Percentiles rank a stretch among this genome's conserved stretches.
Evolutionary conservation across 2,888 invertebrate species (phyloP).

Genomic region (Criorhina ranunculi): DNA sequence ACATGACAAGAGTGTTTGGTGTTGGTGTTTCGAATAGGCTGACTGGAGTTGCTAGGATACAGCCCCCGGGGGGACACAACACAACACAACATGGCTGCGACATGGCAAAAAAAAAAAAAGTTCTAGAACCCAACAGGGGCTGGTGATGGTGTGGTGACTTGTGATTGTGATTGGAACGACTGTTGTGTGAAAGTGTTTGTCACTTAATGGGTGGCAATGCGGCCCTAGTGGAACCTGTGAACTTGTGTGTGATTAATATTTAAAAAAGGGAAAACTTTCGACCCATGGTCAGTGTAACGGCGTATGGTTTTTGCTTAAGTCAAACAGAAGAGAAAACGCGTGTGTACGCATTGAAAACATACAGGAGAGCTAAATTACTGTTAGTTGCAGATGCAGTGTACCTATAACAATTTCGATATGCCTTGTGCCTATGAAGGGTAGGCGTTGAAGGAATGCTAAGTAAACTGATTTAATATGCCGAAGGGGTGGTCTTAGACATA

Average conservation of each 20-base stretch:
- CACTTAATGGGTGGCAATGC: slow-evolving; percentile 27
- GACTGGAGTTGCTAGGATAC: slow-evolving; percentile 60
- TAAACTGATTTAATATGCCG: not conserved
- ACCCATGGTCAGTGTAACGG: slow-evolving; percentile 11
- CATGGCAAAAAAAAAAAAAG: not conserved
- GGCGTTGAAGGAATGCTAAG: not conserved
- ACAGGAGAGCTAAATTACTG: slow-evolving; percentile 28
- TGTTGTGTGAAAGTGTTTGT: slow-evolving; percentile 59
- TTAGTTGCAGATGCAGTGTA: not conserved
- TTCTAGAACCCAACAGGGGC: slow-evolving; percentile 18
- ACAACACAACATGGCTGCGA: slow-evolving; percentile 39
- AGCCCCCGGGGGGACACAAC: slow-evolving; percentile 21
- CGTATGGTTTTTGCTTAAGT: slow-evolving; percentile 21
- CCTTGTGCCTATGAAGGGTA: too few species aligned
- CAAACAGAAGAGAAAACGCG: slow-evolving; percentile 11
- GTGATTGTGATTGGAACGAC: not conserved
- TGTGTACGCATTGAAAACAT: slow-evolving; percentile 25
- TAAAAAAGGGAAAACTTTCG: slow-evolving; percentile 49
- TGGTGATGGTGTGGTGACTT: not conserved
- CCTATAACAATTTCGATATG: too few species aligned
- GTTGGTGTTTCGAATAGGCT: slow-evolving; percentile 58
- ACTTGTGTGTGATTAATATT: slow-evolving; percentile 38
- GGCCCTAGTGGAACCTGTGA: slow-evolving; percentile 15
- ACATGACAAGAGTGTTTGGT: slow-evolving; percentile 18
- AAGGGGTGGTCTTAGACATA: not conserved